A percentile compares a stretch with the other conserved stretches of the same genome.
phyloP scores from a whole-genome alignment of 2,888 invertebrate genomes.

The Cyclophora punctaria region DNA sequence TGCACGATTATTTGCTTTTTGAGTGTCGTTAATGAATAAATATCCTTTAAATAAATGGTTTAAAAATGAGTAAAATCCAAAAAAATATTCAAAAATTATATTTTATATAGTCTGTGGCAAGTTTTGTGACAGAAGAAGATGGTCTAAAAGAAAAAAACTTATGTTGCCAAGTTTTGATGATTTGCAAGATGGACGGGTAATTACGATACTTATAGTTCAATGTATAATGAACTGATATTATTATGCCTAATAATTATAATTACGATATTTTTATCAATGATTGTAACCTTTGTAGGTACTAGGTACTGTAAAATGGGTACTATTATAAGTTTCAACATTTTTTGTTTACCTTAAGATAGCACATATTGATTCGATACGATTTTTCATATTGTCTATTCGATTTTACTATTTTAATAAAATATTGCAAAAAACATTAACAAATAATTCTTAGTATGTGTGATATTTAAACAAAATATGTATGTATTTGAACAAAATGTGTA shows the following conservation, averaged over 20 bases:
- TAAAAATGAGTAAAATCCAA: neutral
- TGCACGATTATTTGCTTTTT: slow-evolving; percentile 81
- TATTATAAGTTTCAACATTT: too few relatives aligned
- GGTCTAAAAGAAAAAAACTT: slow-evolving; percentile 11
- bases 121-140: neutral
- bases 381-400: too few relatives aligned
- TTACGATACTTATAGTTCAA: slow-evolving; percentile 2
- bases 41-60: slow-evolving; percentile 15
- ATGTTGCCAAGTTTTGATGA: slow-evolving; percentile 23
- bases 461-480: too few relatives aligned
- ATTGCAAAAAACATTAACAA: too few relatives aligned
- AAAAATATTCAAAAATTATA: neutral
- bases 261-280: too few relatives aligned
- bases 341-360: too few relatives aligned
- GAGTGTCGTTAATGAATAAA: slow-evolving; percentile 71
- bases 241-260: too few relatives aligned
- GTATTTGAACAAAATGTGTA: too few relatives aligned
- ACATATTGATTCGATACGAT: too few relatives aligned
- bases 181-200: slow-evolving; percentile 15
- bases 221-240: neutral
- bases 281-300: neutral
- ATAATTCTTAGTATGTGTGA: too few relatives aligned
- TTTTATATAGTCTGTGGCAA: neutral
- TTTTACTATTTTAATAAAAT: too few relatives aligned
- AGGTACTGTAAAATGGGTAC: too few relatives aligned